Evolutionary conservation across 2,888 invertebrate genomes (phyloP), one percentile per base, ranked within the genome.

Genomic region (Mesoligia furuncula): DNA sequence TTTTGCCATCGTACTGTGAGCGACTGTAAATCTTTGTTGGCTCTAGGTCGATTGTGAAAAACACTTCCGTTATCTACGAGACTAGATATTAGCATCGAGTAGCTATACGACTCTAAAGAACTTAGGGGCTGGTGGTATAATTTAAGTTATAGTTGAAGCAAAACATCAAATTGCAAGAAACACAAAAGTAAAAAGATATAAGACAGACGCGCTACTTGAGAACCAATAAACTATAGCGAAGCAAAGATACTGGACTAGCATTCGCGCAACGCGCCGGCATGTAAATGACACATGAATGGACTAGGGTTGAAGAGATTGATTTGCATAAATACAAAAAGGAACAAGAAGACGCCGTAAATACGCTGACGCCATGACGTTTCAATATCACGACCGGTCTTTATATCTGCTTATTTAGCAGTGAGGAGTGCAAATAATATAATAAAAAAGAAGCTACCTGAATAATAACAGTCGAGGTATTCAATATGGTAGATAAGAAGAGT

Each of bases 11-110:
- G 88, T 90, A 89, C 90, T 88, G 91, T 87, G 90, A 89, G 88
- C 90, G 87, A 90, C 91, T 89, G 93, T 95, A 95, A 96, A 96
- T 95, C 95, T 95, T 94, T 95, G 93, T 92, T 91, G 89, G 92
- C 88, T 90, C 89, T 88, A 86, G 93, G 93, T 94, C 92, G 92
- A 95, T 95, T 93, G 93, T 92, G 93, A 92, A 94, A 94, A 95
- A 93, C 94, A 94, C 92, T 93, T 85, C 77, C 86, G 89, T 91
- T 93, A 93, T 92, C 91, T 90, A 87, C 82, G 87, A 85, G 79
- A 69, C 62, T 88, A 88, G 87, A 88, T 91, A 89, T 88, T 85
- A 80, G 80, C 74, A 75, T 89, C 82, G 87, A 91, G 88, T 90
- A 88, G 85, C 13, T 57, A 90, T 83, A 89, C 86, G 87, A 91